Evolutionary conservation across 2,888 invertebrate species (phyloP).

Genomic region (Hirtodrosophila confusa): DNA sequence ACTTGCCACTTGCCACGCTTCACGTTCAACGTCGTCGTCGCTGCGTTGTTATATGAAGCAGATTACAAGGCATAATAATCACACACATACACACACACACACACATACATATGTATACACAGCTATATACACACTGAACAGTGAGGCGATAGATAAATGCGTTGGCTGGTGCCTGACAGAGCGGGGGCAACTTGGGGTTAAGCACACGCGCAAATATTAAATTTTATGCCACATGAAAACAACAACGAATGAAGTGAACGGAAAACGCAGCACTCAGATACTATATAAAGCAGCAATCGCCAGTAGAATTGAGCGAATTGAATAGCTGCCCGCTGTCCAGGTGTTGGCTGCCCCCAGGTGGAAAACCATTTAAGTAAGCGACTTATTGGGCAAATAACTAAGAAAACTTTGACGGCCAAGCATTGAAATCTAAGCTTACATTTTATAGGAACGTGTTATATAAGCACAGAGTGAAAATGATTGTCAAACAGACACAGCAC

Average conservation of each 20-base stretch:
- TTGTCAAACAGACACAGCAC: too few relatives aligned
- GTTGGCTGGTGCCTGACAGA: neutral
- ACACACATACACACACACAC: conserved; percentile 37
- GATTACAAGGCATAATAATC: conserved; percentile 81
- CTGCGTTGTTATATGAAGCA: conserved; percentile 68
- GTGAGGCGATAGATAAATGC: conserved; percentile 44
- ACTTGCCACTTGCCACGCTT: conserved; percentile 65
- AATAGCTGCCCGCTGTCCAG: conserved; percentile 30
- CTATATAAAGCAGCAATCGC: conserved; percentile 2
- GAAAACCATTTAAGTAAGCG: conserved; percentile 9
- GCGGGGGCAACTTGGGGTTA: conserved; percentile 41
- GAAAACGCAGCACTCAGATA: conserved; percentile 15
- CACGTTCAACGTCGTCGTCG: conserved; percentile 40
- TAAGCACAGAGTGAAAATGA: too few relatives aligned
- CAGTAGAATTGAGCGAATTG: conserved; percentile 5
- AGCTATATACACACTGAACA: conserved; percentile 27
- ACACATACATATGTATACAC: conserved; percentile 34
- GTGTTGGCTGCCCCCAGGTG: conserved; percentile 14
- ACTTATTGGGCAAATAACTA: conserved; percentile 30
- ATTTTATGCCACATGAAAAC: conserved; percentile 61
- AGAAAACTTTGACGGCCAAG: conserved; percentile 18
- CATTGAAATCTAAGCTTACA: conserved; percentile 10
- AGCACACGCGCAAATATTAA: conserved; percentile 76
- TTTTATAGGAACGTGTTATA: too few relatives aligned
- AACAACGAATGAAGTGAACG: conserved; percentile 35